Evolutionary conservation across 2,113 vertebrate species (phyloP).

Genomic region (Cottus gobio): DNA sequence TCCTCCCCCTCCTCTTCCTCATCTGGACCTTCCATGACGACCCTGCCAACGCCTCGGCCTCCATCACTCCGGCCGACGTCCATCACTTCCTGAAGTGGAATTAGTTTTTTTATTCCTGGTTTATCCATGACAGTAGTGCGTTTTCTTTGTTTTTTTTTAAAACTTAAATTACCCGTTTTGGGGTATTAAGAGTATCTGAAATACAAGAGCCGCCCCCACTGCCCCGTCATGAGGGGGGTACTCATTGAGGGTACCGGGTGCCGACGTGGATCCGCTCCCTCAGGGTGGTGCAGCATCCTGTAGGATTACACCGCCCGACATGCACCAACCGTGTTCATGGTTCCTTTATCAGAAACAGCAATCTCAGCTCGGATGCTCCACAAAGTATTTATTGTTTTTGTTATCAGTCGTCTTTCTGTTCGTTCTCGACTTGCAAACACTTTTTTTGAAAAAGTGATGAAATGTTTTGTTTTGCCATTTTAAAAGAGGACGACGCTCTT

Average conservation of each 20-base stretch:
- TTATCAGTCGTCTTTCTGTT: slow-evolving; percentile 29
- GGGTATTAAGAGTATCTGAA: slow-evolving; percentile 34
- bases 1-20: not conserved
- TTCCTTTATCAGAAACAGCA: not conserved
- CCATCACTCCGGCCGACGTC: slow-evolving; percentile 15
- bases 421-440: slow-evolving; percentile 24
- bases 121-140: slow-evolving; percentile 1
- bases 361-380: not conserved
- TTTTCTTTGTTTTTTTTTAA: slow-evolving; percentile 38
- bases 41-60: slow-evolving; percentile 23
- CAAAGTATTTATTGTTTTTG: slow-evolving; percentile 61
- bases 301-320: not conserved
- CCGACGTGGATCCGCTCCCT: not conserved
- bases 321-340: not conserved
- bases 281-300: not conserved
- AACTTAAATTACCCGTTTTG: slow-evolving; percentile 44
- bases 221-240: not conserved
- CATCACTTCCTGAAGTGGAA: slow-evolving; percentile 37
- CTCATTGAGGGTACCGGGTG: not conserved
- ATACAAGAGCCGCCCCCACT: not conserved
- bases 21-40: not conserved
- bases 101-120: slow-evolving; percentile 36
- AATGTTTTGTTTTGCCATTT: slow-evolving; percentile 37
- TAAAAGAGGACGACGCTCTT: slow-evolving; percentile 36
- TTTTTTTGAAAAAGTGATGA: slow-evolving; percentile 41